A percentile compares a stretch with the other conserved stretches of the same genome.
phyloP scores from a whole-genome alignment of 2,113 vertebrate species.

The Epinephelus cyanopodus region DNA sequence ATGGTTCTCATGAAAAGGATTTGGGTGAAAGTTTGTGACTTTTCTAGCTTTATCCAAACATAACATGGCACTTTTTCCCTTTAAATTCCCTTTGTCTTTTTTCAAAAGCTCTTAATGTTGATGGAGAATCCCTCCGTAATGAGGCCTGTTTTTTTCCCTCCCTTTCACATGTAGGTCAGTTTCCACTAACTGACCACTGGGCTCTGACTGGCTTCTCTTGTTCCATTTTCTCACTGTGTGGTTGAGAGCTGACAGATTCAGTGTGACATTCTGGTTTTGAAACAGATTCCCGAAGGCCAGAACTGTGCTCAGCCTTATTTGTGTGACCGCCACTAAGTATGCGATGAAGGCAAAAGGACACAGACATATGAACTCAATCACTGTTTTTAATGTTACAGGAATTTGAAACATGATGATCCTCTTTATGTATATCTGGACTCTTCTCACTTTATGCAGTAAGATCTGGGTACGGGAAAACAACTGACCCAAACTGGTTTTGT shows the following conservation, averaged over 20 bases:
- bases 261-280: constrained; percentile 61
- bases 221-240: constrained; percentile 56
- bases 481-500: background rate
- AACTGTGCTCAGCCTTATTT: constrained; percentile 44
- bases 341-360: constrained; percentile 14
- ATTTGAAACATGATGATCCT: background rate
- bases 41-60: background rate
- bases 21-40: background rate
- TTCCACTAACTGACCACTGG: constrained; percentile 53
- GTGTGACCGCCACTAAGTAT: constrained; percentile 29
- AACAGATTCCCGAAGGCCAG: constrained; percentile 57
- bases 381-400: background rate
- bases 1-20: background rate
- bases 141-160: background rate
- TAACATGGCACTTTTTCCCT: background rate
- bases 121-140: background rate
- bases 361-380: constrained; percentile 1
- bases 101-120: background rate
- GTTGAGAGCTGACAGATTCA: constrained; percentile 64
- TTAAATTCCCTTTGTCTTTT: background rate
- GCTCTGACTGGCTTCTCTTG: constrained; percentile 41
- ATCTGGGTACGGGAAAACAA: background rate
- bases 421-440: background rate
- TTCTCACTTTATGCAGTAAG: background rate
- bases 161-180: constrained; percentile 53